Base-by-base conservation (phyloP, 2,113 vertebrate species). In the Lagopus muta region DNA sequence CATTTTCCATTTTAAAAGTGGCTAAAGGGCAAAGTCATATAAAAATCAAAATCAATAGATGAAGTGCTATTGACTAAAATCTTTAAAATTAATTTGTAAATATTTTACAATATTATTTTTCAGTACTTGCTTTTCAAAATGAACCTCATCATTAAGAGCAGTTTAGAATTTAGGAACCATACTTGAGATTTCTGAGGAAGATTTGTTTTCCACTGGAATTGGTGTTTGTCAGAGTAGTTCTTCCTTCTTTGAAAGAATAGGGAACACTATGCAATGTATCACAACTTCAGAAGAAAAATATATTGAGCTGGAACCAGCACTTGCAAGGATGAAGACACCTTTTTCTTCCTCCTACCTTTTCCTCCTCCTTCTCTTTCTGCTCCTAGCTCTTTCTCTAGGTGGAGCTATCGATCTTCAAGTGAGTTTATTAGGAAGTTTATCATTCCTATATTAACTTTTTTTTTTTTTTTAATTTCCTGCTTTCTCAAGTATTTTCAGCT, bases 1-100 rank as follows among this genome's bases (percentile, higher is more conserved):
- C 5, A 21, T 91, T 94, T 96, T 93, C 91, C 60, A 92, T 80
- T 95, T 86, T 91, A 72, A 42, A 93, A 89, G 60, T 52, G 34
- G 32, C 75, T 94, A 80, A 88, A 93, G 91, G 94, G 91, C 75
- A 88, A 85, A 90, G 55, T 55, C 72, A 83, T 77, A 42, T 48
- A 57, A 92, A 77, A 90, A 78, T 66, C 6, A 87, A 89, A 87
- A 93, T 85, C 79, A 91, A 82, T 92, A 89, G 6, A 47, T 86
- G 57, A 89, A 81, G 1, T 75, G 8, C 24, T 81, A 83, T 74
- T 80, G 78, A 88, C 10, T 66, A 73, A 80, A 95, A 62, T 4
- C 12, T 60, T 81, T 82, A 67, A 0, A 71, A 89, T 79, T 88
- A 64, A 38, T 21, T 81, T 82, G 82, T 24, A 80, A 80, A 72